Base-by-base conservation (phyloP, 2,113 vertebrate genomes). In the Urocolius indicus region DNA sequence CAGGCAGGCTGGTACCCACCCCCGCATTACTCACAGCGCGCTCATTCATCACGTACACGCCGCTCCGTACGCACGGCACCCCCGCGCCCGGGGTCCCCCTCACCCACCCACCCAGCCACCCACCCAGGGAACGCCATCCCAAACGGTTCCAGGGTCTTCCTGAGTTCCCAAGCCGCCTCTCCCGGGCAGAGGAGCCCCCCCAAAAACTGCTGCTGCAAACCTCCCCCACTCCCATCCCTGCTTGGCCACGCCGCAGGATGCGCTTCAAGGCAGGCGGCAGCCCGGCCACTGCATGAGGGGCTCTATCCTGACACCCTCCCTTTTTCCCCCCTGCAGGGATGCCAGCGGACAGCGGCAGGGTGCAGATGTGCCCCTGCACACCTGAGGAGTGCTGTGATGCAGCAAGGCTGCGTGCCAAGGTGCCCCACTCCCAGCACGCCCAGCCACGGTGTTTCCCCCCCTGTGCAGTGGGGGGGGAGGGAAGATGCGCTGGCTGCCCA, bases 1-100 rank as follows among this genome's bases (percentile, higher is more conserved):
- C 38, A 41, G 38, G 38, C 38, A 9, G 38, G 38, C 38, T 76
- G 9, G 46, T 62, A 10, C 54, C 73, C 87, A 91, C 97, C 90
- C 92, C 75, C 82, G 19, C 96, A 55, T 95, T 92, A 92, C 94
- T 94, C 95, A 88, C 74, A 4, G 94, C 57, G 3, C 20, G 5
- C 86, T 91, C 95, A 93, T 94, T 95, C 96, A 91, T 59, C 94
- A 87, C 61, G 22, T 84, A 88, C 66, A 3, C 59, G 10, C 82
- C 3, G 69, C n/a, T 88, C 58, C 61, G 27, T 74, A 75, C 48
- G 3, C 86, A 2, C 55, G 8, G 52, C 87, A 68, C 88, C 92
- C 79, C 75, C 65, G 16, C 71, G 19, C 58, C 26, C 4, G 61
- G 72, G 80, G 52, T 89, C 69, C 95, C 84, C 45, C 0, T 19